phyloP scores from a whole-genome alignment of 2,113 vertebrate genomes.

The Callocephalon fimbriatum region DNA sequence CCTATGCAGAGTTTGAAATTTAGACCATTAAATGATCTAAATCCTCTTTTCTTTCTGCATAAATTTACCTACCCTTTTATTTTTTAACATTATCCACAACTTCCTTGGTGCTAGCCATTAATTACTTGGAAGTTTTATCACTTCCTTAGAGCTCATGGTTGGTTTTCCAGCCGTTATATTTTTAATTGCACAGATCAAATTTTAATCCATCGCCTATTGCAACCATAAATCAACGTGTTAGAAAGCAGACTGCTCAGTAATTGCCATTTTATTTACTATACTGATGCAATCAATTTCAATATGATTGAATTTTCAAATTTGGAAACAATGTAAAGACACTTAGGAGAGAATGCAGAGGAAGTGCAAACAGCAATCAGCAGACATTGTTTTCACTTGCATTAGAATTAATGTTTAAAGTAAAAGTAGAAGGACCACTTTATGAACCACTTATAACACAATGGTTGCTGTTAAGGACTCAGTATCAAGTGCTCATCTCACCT shows the following conservation, averaged over 20 bases:
- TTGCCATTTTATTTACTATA: slow-evolving; percentile 50
- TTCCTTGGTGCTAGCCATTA: neutral
- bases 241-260: slow-evolving; percentile 17
- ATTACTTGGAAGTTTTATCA: neutral
- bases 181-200: neutral
- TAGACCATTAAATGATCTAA: neutral
- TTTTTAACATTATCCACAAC: neutral
- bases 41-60: neutral
- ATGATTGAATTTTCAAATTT: slow-evolving; percentile 6
- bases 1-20: neutral
- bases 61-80: neutral
- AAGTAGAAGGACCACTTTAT: neutral
- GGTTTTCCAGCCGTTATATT: neutral
- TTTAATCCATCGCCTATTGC: neutral
- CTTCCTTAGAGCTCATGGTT: neutral
- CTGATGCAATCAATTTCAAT: neutral
- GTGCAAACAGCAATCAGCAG: neutral
- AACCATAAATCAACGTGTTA: slow-evolving; percentile 3
- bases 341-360: neutral
- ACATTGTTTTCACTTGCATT: neutral
- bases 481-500: neutral
- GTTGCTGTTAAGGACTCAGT: neutral
- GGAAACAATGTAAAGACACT: neutral
- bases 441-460: neutral
- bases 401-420: neutral